phyloP scores from a whole-genome alignment of 2,797 vertebrate genomes.

The Carcharodon carcharias region DNA sequence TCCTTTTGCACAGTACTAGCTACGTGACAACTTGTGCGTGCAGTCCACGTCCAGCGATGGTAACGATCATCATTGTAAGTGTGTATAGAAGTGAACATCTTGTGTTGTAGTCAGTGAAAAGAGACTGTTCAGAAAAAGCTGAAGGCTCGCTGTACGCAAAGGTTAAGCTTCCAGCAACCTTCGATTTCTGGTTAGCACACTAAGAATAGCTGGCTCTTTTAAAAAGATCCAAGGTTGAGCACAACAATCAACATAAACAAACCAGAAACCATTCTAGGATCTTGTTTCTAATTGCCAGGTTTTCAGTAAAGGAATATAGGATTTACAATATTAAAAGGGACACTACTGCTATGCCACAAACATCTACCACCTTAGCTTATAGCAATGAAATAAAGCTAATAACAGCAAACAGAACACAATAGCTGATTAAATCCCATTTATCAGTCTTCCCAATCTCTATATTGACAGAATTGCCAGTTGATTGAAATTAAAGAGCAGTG shows the following conservation, averaged over 20 bases:
- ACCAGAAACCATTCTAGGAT: background rate
- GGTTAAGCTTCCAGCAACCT: constrained; percentile 35
- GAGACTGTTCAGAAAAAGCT: constrained; percentile 22
- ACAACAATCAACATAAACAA: background rate
- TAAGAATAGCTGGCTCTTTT: background rate
- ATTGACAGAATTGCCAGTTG: background rate
- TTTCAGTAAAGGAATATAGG: background rate
- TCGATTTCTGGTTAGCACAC: constrained; percentile 24
- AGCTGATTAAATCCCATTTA: background rate
- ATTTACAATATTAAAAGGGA: background rate
- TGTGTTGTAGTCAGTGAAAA: constrained; percentile 32
- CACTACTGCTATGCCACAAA: background rate
- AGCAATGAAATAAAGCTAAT: background rate
- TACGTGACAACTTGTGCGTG: constrained; percentile 7
- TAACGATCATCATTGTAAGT: background rate
- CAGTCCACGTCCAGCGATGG: constrained; percentile 14
- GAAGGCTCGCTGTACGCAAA: constrained; percentile 12
- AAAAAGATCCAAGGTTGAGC: background rate
- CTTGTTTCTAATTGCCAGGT: background rate
- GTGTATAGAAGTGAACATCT: constrained; percentile 30
- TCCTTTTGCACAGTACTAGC: constrained; percentile 18
- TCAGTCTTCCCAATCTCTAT: background rate
- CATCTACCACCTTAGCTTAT: background rate
- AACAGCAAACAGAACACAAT: background rate
- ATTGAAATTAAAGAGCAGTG: background rate